These are phyloP conservation scores for Orchesellides sinensis DNA, from an alignment of 2,888 invertebrate species.

Conservation along the genomic window DNA sequence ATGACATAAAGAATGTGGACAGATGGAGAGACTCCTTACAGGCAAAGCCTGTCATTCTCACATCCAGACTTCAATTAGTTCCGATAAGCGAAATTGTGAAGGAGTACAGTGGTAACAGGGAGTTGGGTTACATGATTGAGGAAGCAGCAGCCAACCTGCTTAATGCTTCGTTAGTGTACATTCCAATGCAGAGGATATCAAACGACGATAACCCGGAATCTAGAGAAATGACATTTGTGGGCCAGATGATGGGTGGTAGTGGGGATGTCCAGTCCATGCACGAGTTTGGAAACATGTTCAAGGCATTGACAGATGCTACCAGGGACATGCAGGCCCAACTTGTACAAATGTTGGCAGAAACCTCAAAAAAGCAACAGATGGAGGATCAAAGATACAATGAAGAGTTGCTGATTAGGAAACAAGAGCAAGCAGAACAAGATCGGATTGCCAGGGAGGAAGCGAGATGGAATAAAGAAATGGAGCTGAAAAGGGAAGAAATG, in stretches of 20 bases:
- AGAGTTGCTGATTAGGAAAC: background rate
- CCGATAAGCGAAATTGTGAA: conserved; percentile 60
- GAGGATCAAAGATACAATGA: background rate
- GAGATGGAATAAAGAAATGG: conserved; percentile 5
- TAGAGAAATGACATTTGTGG: conserved; percentile 3
- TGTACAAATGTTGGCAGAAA: conserved; percentile 21
- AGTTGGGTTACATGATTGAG: conserved; percentile 24
- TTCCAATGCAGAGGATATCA: conserved; percentile 6
- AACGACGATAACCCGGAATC: conserved; percentile 3
- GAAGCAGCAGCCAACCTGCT: conserved; percentile 32
- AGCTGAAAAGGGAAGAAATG: conserved; percentile 18
- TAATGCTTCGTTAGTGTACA: conserved; percentile 42
- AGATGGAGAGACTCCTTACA: conserved; percentile 55
- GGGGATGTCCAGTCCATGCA: conserved; percentile 44
- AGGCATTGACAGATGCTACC: conserved; percentile 8
- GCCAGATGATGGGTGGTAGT: background rate
- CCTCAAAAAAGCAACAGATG: background rate
- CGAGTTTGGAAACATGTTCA: conserved; percentile 42
- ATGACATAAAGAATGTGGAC: conserved; percentile 29
- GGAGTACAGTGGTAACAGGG: conserved; percentile 11
- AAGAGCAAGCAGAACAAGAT: conserved; percentile 6
- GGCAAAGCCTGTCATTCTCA: conserved; percentile 49
- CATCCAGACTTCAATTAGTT: conserved; percentile 23
- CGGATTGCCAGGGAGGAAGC: background rate
- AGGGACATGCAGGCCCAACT: conserved; percentile 4